Evolutionary conservation across 2,113 vertebrate species (phyloP).

Genomic region (Dendropsophus ebraccatus): DNA sequence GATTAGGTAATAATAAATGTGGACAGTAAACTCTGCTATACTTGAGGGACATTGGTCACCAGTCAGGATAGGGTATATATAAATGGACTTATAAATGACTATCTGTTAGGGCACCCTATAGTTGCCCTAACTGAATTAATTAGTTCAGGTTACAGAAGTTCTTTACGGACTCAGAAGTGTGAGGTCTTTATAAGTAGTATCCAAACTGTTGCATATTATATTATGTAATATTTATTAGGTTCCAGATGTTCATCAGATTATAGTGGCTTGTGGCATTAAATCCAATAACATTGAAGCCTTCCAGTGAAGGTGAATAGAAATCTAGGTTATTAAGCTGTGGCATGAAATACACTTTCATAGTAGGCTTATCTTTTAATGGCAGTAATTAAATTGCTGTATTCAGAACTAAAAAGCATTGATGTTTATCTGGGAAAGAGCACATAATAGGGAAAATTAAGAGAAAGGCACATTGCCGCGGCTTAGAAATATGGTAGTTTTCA

Average conservation of each 20-base stretch:
- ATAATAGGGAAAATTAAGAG: background rate
- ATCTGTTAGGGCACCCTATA: too few relatives aligned
- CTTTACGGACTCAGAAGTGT: background rate
- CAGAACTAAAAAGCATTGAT: conserved; percentile 21
- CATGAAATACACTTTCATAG: conserved; percentile 6
- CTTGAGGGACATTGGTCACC: too few relatives aligned
- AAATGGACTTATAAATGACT: too few relatives aligned
- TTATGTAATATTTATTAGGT: background rate
- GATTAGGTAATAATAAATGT: too few relatives aligned
- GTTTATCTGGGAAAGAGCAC: conserved; percentile 19
- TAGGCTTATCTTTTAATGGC: conserved; percentile 32
- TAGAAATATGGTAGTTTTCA: background rate
- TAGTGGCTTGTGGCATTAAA: conserved; percentile 13
- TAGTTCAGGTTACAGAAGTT: too few relatives aligned
- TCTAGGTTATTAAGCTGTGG: conserved; percentile 9
- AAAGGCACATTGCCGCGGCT: background rate
- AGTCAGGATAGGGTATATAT: too few relatives aligned
- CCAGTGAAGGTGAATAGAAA: conserved; percentile 17
- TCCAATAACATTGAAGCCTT: conserved; percentile 17
- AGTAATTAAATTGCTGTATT: conserved; percentile 37
- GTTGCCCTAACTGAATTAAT: too few relatives aligned
- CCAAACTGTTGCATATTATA: background rate
- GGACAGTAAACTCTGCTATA: too few relatives aligned
- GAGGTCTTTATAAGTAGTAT: background rate
- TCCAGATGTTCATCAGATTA: conserved; percentile 9